Evolutionary conservation across 1,140 invertebrate genomes (phyloP).

Genomic region (Drosophila bifasciata): DNA sequence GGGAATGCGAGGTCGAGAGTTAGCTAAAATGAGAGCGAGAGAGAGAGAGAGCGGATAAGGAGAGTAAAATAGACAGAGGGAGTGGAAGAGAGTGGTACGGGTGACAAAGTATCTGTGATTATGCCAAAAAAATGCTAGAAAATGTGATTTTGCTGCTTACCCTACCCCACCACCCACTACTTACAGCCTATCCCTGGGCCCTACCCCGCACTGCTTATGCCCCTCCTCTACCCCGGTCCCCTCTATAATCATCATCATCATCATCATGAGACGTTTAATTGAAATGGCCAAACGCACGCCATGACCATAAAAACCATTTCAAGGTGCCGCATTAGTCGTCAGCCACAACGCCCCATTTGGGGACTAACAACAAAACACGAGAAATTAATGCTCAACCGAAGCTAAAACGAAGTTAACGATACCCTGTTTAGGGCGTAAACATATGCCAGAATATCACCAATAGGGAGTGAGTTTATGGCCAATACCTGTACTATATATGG

Average conservation of each 20-base stretch:
- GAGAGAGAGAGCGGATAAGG: neutral
- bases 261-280: slow-evolving; percentile 62
- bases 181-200: too few species aligned
- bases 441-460: too few species aligned
- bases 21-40: slow-evolving; percentile 8
- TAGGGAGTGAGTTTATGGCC: too few species aligned
- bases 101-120: slow-evolving; percentile 80
- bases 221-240: neutral
- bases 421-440: too few species aligned
- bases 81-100: slow-evolving; percentile 56
- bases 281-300: slow-evolving; percentile 77
- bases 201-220: neutral
- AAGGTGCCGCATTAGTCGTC: slow-evolving; percentile 79
- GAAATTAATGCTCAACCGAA: too few species aligned
- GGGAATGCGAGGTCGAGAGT: too few species aligned
- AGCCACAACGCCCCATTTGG: slow-evolving; percentile 57
- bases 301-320: slow-evolving; percentile 72
- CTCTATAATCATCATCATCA: slow-evolving; percentile 44
- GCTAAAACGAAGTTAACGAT: too few species aligned
- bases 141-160: neutral
- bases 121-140: slow-evolving; percentile 26
- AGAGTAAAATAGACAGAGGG: slow-evolving; percentile 17
- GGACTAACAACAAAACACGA: slow-evolving; percentile 4
- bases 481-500: too few species aligned
- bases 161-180: too few species aligned